Base-by-base conservation (phyloP, 1,140 invertebrate genomes). In the Calliphora vicina region DNA sequence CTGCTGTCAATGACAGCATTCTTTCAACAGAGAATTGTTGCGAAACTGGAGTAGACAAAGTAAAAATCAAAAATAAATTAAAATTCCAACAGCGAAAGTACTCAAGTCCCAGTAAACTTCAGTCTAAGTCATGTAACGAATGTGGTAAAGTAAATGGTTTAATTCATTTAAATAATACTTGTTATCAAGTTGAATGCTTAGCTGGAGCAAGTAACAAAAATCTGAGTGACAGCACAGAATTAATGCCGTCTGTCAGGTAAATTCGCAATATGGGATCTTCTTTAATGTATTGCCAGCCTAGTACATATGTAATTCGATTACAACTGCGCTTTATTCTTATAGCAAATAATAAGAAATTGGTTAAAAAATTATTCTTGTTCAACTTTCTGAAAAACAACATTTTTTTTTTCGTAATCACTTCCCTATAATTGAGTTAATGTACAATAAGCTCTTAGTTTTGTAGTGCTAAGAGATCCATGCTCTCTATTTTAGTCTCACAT, bases 91-190 rank as follows among this genome's bases (percentile, higher is more conserved):
- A 67, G n/a, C 1, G n/a, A 20, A 67, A 67, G 10, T 67, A 25
- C n/a, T 23, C 10, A 10, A 67, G 8, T 25, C n/a, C 23, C 1
- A 12, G n/a, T 23, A 25, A 23, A 10, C n/a, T 20, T 5, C 4
- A 10, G 23, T 23, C 61, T 20, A 10, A 17, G 17, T 12, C n/a
- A 23, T 25, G n/a, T 67, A 25, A 67, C n/a, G 27, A 29, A 29
- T 29, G 76, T 26, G 27, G 2, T 2, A 25, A 57, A 0, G 61
- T 85, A 3, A 78, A 87, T 35, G 87, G 87, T 1, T 85, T 83
- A 10, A 89, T 89, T 42, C 86, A 89, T 42, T 82, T 89, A 0
- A 88, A 89, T 76, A 85, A 87, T 72, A 84, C 84, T n/a, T 87
- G 86, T 4, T 89, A 86, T 81, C 86, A 86, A 4, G 85, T 89